Evolutionary conservation across 2,888 invertebrate species (phyloP), one percentile per base, ranked within the genome.

Genomic region (Temnothorax ravouxi): DNA sequence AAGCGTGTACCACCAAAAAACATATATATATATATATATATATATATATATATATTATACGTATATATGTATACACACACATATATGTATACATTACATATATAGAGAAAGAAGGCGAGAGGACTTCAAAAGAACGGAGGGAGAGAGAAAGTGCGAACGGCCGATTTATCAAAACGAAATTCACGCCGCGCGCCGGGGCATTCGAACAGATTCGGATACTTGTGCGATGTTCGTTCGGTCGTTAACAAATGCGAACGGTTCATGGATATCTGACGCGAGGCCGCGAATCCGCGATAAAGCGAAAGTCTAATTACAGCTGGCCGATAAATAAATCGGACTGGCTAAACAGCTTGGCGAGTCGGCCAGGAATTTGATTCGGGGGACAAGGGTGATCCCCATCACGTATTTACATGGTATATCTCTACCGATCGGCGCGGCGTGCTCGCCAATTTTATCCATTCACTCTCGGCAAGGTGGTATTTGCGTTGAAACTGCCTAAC

Each of bases 251-350:
- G 85, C 66, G 83, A 15, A 52, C 64, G 59, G 34, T 56, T 82
- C 64, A 82, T 80, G 72, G 85, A 90, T 88, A 84, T 89, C 88
- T 89, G 88, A 87, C 88, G 84, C 88, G 84, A 69, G 83, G 83
- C 71, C 75, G 85, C 72, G 86, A 81, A 77, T 89, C 82, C 83
- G 76, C 66, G 86, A 86, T 89, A 88, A 91, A 91, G 90, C 88
- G 87, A 89, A 91, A 90, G 88, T 89, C 91, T 91, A 91, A 91
- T 91, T 90, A 91, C 80, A 91, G 83, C 79, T 84, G 75, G 83
- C 86, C 87, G 86, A 91, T 91, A 90, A 91, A 91, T 91, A 91
- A 91, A 91, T 91, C 89, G 87, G 76, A 52, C 18, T 82, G 84
- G 76, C 85, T 87, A 91, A 91, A 91, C 89, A 88, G 83, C 80